Percentiles rank a stretch among this genome's conserved stretches.
These are phyloP conservation scores for Uromys caudimaculatus DNA, from an alignment of 2,797 vertebrate genomes.

Conservation along the genomic window DNA sequence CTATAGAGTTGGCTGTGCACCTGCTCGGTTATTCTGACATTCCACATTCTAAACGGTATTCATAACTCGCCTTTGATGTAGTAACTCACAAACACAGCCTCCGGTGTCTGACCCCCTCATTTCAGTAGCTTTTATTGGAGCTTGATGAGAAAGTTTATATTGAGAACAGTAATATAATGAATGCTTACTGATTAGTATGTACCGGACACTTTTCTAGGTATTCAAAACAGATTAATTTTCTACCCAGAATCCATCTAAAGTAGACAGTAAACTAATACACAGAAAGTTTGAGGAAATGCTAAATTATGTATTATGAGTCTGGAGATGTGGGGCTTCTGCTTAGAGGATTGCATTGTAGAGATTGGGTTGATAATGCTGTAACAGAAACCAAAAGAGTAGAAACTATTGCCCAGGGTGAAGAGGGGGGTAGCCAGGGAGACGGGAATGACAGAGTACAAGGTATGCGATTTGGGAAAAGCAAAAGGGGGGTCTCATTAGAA, in stretches of 20 bases:
- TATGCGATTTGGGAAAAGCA: too few species aligned
- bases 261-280: not conserved
- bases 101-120: not conserved
- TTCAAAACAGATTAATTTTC: constrained; percentile 49
- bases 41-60: constrained; percentile 44
- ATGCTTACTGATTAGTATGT: constrained; percentile 4
- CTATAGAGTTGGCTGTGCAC: constrained; percentile 63
- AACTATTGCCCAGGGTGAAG: not conserved
- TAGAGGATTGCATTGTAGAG: not conserved
- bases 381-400: not conserved
- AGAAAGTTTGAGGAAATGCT: not conserved
- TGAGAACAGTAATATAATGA: constrained; percentile 27
- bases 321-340: not conserved
- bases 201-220: not conserved
- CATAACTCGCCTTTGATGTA: constrained; percentile 12
- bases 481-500: not conserved
- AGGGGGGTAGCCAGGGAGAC: not conserved
- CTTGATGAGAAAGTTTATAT: constrained; percentile 21
- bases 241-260: not conserved
- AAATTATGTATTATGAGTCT: not conserved
- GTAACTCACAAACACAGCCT: not conserved
- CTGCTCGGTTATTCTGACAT: constrained; percentile 24
- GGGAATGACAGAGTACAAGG: too few species aligned
- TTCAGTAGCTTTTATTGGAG: constrained; percentile 32
- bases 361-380: not conserved